A percentile compares a stretch with the other conserved stretches of the same genome.
Conservation (phyloP, 2,113 vertebrate species). For the Eclectus roratus region DNA sequence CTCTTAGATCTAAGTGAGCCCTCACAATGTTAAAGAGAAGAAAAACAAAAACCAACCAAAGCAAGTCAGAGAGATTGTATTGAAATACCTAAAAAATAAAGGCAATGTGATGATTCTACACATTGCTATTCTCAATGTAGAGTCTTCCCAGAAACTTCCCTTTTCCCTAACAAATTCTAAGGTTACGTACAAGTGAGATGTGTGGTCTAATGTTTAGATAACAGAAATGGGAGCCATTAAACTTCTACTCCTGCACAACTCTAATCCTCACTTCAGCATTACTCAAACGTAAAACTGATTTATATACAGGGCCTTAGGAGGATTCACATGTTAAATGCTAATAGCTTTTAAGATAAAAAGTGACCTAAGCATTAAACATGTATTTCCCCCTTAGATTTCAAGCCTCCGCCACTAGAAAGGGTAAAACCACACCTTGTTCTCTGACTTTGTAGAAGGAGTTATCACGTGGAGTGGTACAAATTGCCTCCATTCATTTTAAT, state of each 20-base stretch:
- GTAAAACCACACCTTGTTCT: not conserved
- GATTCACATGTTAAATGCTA: not conserved
- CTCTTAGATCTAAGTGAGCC: not conserved
- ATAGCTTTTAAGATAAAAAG: not conserved
- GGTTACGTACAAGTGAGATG: not conserved
- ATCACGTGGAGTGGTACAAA: not conserved
- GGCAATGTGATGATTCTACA: not conserved
- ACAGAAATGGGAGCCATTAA: not conserved
- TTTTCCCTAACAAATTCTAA: not conserved
- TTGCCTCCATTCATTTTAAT: constrained; percentile 30
- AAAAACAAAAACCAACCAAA: not conserved
- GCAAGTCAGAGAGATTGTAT: not conserved
- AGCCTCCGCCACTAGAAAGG: not conserved
- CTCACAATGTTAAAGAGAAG: not conserved
- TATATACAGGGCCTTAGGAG: not conserved
- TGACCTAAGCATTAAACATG: not conserved
- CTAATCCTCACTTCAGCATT: not conserved
- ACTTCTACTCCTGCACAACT: not conserved
- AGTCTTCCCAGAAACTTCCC: not conserved
- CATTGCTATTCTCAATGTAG: not conserved
- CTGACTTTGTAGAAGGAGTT: not conserved
- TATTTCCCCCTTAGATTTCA: not conserved
- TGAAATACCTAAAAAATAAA: not conserved
- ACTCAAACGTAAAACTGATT: not conserved
- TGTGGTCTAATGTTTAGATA: not conserved